Evolutionary conservation across 92 coral and sea anemone genomes (phyloP).

Genomic region (Muricea muricata): DNA sequence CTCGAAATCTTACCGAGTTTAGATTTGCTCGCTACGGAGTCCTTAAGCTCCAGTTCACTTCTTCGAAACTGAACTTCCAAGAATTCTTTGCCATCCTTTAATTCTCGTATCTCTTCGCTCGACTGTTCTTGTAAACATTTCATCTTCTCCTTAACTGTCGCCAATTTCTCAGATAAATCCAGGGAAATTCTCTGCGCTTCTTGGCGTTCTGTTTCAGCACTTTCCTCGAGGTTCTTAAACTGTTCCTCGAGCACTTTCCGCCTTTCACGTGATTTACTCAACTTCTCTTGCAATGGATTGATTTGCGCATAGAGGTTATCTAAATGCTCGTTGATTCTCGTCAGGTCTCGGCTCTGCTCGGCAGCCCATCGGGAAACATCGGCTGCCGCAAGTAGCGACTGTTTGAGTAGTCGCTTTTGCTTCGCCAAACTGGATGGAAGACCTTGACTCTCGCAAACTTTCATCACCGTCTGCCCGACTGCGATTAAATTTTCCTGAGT

Average conservation of each 20-base stretch:
- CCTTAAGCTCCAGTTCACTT: constrained; percentile 66
- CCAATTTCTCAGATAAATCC: constrained; percentile 64
- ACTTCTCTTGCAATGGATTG: constrained; percentile 87
- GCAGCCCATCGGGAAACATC: constrained; percentile 97
- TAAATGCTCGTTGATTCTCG: constrained; percentile 86
- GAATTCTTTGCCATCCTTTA: constrained; percentile 70
- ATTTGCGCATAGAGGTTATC: constrained; percentile 97
- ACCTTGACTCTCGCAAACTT: constrained; percentile 93
- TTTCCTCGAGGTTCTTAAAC: constrained; percentile 68
- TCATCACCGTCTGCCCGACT: constrained; percentile 92
- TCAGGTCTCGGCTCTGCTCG: constrained; percentile 92
- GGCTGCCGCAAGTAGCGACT: constrained; percentile 95
- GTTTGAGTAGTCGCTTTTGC: constrained; percentile 88
- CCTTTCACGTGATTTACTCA: constrained; percentile 73
- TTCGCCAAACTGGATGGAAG: constrained; percentile 96
- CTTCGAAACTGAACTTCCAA: constrained; percentile 75
- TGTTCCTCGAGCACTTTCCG: constrained; percentile 75
- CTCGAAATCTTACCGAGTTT: constrained; percentile 72
- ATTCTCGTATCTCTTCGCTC: constrained; percentile 67
- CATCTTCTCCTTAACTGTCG: constrained; percentile 73
- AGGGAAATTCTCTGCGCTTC: constrained; percentile 59
- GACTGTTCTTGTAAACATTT: constrained; percentile 73
- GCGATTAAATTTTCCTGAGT: constrained; percentile 90
- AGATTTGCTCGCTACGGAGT: constrained; percentile 68
- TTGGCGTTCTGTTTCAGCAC: constrained; percentile 59